These are phyloP conservation scores for Hucho hucho DNA, from an alignment of 2,113 vertebrate species.

Conservation along the genomic window DNA sequence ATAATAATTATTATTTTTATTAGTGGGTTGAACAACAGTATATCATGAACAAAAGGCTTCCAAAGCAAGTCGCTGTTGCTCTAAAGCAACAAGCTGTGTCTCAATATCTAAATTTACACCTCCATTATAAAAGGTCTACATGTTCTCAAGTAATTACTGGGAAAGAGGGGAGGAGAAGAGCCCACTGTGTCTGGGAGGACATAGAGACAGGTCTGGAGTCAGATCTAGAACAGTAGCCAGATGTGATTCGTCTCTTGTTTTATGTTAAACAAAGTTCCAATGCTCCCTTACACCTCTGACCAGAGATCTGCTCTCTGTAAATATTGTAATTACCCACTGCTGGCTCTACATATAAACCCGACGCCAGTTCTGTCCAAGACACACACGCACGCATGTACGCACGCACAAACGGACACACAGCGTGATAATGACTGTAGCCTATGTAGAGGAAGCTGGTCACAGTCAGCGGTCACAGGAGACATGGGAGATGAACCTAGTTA, in stretches of 20 bases:
- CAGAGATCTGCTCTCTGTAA: no score
- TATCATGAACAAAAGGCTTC: no score
- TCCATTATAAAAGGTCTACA: neutral
- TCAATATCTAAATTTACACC: neutral
- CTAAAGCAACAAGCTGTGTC: neutral
- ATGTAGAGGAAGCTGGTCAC: slow-evolving; percentile 44
- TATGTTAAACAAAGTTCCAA: neutral
- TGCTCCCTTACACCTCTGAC: no score
- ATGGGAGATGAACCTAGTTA: slow-evolving; percentile 14
- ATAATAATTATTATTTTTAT: no score
- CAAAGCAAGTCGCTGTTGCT: no score
- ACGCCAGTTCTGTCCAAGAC: no score
- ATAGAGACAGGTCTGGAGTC: neutral
- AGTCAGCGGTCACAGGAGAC: slow-evolving; percentile 56
- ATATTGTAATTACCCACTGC: no score
- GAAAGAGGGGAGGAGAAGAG: neutral
- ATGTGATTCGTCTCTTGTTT: neutral
- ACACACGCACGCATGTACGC: no score
- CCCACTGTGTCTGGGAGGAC: neutral
- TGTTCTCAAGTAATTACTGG: neutral
- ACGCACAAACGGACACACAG: no score
- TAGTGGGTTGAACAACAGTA: no score
- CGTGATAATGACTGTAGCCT: slow-evolving; percentile 50
- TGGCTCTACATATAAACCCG: no score
- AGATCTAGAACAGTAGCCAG: neutral